Percentiles rank a stretch among this genome's conserved stretches.
Evolutionary conservation across 37 sponge, comb jelly and placozoan genomes (phyloP).

Genomic region (Chondrosia reniformis): DNA sequence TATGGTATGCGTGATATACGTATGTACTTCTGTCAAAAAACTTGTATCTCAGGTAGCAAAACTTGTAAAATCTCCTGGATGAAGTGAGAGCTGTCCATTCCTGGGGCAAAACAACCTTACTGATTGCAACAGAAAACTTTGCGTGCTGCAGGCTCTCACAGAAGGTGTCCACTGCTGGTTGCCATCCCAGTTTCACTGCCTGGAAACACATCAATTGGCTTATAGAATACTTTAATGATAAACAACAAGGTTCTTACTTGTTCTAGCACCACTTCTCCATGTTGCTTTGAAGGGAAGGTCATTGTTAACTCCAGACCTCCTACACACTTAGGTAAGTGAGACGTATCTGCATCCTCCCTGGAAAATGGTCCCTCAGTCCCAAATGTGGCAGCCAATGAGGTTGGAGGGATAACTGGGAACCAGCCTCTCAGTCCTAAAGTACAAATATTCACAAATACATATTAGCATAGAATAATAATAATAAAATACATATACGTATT

Average conservation of each 20-base stretch:
- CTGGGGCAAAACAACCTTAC: neutral
- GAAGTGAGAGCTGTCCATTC: neutral
- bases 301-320: conserved; percentile 71
- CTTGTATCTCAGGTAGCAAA: conserved; percentile 60
- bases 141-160: no score
- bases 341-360: no score
- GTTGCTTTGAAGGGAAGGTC: conserved; percentile 34
- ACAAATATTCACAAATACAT: neutral
- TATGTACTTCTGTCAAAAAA: conserved; percentile 54
- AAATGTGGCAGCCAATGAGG: neutral
- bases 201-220: no score
- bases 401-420: conserved; percentile 35
- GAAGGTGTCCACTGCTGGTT: no score
- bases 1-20: neutral
- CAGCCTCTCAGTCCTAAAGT: conserved; percentile 57
- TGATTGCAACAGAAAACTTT: conserved; percentile 16
- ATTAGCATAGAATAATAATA: neutral
- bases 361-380: no score
- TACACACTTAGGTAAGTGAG: neutral
- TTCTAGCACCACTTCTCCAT: conserved; percentile 37
- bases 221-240: no score
- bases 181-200: no score
- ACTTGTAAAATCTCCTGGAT: neutral
- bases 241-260: no score
- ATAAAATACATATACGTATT: neutral